These are phyloP conservation scores for Calcarius lapponicus DNA, from an alignment of 2,797 vertebrate species.

Conservation along the genomic window DNA sequence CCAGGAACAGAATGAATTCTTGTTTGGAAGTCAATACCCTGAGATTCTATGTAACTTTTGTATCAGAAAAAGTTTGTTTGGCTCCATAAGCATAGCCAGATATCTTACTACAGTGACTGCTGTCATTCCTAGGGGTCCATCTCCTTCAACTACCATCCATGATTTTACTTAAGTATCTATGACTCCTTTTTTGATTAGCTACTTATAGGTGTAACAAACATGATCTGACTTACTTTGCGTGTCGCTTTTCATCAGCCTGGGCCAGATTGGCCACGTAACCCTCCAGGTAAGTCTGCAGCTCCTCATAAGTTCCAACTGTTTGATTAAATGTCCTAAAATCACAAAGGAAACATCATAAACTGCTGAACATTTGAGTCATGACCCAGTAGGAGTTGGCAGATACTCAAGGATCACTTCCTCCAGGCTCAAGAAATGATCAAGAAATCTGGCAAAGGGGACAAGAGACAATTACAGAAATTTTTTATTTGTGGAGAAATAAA, in stretches of 20 bases:
- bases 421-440: background rate
- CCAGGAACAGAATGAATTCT: background rate
- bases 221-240: conserved; percentile 82
- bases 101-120: background rate
- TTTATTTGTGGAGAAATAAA: background rate
- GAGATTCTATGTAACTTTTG: background rate
- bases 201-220: background rate
- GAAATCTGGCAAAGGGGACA: background rate
- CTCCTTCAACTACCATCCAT: background rate
- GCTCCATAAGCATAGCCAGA: background rate
- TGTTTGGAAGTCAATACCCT: background rate
- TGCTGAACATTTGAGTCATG: background rate
- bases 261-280: conserved; percentile 89
- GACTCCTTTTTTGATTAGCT: background rate
- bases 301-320: conserved; percentile 92
- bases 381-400: background rate
- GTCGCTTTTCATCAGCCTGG: conserved; percentile 87
- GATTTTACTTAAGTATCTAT: background rate
- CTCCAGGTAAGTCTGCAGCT: conserved; percentile 91
- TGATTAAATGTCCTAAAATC: conserved; percentile 88
- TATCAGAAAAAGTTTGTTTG: background rate
- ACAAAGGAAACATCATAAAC: background rate
- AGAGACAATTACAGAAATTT: too few relatives aligned
- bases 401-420: background rate
- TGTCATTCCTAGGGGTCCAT: background rate